phyloP scores from a whole-genome alignment of 2,888 invertebrate species.

The Phortica magna region DNA sequence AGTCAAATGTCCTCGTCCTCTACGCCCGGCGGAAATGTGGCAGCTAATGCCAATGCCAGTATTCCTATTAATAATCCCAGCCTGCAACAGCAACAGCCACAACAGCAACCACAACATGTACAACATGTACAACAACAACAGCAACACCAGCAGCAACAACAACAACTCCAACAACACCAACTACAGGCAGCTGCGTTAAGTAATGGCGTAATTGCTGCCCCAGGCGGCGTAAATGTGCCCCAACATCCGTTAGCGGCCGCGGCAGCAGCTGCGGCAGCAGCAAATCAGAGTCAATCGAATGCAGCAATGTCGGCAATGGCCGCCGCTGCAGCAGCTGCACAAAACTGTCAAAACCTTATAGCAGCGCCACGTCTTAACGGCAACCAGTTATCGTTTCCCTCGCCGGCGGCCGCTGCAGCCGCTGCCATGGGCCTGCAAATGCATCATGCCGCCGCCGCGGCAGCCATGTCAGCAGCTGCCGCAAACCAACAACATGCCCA shows the following conservation, averaged over 20 bases:
- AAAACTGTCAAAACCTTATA: slow-evolving; percentile 72
- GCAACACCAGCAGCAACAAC: slow-evolving; percentile 78
- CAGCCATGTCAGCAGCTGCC: slow-evolving; percentile 72
- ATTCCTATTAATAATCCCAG: slow-evolving; percentile 49
- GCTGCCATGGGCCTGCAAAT: slow-evolving; percentile 79
- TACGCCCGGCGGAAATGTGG: slow-evolving; percentile 64
- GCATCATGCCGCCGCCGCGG: slow-evolving; percentile 77
- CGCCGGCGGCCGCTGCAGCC: slow-evolving; percentile 77
- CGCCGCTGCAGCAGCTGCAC: slow-evolving; percentile 58
- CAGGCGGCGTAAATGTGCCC: slow-evolving; percentile 35
- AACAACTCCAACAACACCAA: slow-evolving; percentile 78
- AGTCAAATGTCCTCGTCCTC: slow-evolving; percentile 72
- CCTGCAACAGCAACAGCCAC: slow-evolving; percentile 74
- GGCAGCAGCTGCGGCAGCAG: slow-evolving; percentile 34
- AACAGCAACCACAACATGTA: slow-evolving; percentile 77
- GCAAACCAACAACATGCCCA: slow-evolving; percentile 54
- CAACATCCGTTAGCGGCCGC: slow-evolving; percentile 42
- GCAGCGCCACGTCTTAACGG: slow-evolving; percentile 82
- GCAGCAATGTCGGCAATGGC: slow-evolving; percentile 62
- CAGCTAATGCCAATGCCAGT: slow-evolving; percentile 52
- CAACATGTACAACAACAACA: slow-evolving; percentile 63
- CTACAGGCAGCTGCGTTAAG: slow-evolving; percentile 38
- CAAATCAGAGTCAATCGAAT: slow-evolving; percentile 39
- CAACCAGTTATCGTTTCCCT: slow-evolving; percentile 78
- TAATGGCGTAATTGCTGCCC: slow-evolving; percentile 25